Base-by-base conservation (phyloP, 2,113 vertebrate species). In the Egretta garzetta region DNA sequence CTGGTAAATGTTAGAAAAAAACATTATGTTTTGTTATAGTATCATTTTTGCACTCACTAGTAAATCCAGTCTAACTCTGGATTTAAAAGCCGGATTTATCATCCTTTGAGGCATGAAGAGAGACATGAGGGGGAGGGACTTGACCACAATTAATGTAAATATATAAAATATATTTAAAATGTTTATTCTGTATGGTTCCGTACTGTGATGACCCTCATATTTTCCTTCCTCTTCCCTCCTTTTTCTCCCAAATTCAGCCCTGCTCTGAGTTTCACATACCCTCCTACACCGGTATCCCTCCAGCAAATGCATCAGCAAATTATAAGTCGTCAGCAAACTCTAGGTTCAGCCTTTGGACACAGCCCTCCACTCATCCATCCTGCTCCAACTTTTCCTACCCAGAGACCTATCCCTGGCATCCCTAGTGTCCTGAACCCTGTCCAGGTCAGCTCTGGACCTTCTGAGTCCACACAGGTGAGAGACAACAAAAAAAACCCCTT, bases 341-440 rank as follows among this genome's bases (percentile, higher is more conserved):
- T 99, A 91, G 98, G 99, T 83, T 99, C 99, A 3, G 99, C 99
- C 50, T 99, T 99, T 41, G 99, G 99, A 97, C 99, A 99, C 98
- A 99, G 99, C 83, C 99, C 99, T 60, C 99, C 99, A 4, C 99
- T 99, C 95, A 99, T 99, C 96, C 99, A 99, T 97, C 99, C 99
- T 22, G 99, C 99, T 81, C 99, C 99, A 72, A 98, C 99, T 47
- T 99, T 99, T 90, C 98, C 98, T 96, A 98, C 99, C 83, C 99
- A 99, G 98, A 98, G 99, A 92, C 99, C 99, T 71, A 98, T 99
- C 55, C 99, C 99, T 0, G 99, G 99, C 91, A 99, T 99, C 94
- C 98, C 99, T n/a, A 98, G 98, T 12, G 99, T 99, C 68, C 98
- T 99, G 85, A 99, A 98, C 89, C 98, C 99, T 77, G 98, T 99